Evolutionary conservation across 2,797 vertebrate genomes (phyloP).

Genomic region (Malacoraja senta): DNA sequence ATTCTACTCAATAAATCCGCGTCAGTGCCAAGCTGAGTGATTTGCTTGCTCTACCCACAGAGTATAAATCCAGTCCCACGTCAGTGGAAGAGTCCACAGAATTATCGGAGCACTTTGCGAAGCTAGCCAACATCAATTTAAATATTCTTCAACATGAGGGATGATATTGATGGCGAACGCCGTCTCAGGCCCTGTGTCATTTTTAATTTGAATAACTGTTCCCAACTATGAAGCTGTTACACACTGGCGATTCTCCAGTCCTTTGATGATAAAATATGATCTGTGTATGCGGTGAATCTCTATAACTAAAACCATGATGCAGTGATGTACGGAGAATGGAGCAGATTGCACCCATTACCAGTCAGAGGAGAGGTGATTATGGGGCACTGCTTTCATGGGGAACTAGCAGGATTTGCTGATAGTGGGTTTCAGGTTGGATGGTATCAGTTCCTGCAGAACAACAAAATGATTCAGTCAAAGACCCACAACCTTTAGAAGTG

Average conservation of each 20-base stretch:
- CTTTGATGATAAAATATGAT: conserved; percentile 26
- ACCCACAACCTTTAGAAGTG: too few relatives aligned
- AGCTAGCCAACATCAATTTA: background rate
- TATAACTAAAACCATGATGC: background rate
- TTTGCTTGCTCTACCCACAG: background rate
- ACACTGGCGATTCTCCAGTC: background rate
- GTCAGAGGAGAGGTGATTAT: background rate
- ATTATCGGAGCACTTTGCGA: background rate
- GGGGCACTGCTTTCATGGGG: background rate
- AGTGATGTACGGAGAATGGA: background rate
- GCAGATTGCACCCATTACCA: background rate
- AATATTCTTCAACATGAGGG: background rate
- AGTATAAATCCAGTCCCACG: background rate
- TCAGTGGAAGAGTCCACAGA: background rate
- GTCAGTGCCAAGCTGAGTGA: background rate
- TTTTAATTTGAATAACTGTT: conserved; percentile 18
- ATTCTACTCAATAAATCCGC: background rate
- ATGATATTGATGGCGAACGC: background rate
- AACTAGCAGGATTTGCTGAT: background rate
- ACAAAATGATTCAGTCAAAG: background rate
- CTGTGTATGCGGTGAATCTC: background rate
- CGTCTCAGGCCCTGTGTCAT: background rate
- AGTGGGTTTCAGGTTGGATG: background rate
- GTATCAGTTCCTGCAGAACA: background rate
- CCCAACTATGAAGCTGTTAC: background rate